phyloP scores from a whole-genome alignment of 2,113 vertebrate species.

The Actenoides lindsayi region DNA sequence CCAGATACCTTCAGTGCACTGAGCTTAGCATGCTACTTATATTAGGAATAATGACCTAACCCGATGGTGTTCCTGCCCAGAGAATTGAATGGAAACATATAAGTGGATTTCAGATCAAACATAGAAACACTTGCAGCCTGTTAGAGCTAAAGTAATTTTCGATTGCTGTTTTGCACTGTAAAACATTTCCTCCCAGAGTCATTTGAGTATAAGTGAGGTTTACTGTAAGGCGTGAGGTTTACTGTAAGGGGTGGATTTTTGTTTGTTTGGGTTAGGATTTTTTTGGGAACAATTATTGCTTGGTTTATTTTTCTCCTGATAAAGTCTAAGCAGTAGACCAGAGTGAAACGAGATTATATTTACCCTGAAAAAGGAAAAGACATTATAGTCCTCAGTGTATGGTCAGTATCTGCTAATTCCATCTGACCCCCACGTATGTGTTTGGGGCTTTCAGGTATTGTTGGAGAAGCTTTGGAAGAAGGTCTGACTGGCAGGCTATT shows the following conservation, averaged over 20 bases:
- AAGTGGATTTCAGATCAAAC: not conserved
- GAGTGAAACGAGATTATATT: not conserved
- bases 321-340: not conserved
- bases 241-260: not conserved
- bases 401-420: not conserved
- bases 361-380: not conserved
- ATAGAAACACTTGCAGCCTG: not conserved
- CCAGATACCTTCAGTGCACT: not conserved
- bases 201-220: not conserved
- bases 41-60: not conserved
- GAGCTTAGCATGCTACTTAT: accelerated
- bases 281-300: not conserved
- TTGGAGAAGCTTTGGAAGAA: not conserved
- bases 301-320: not conserved
- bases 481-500: not conserved
- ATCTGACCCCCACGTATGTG: accelerated
- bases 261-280: not conserved
- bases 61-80: accelerated
- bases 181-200: not conserved
- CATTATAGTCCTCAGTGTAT: not conserved
- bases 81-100: not conserved
- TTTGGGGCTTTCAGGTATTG: not conserved
- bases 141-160: not conserved
- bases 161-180: not conserved
- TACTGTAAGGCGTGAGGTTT: not conserved